A percentile compares a stretch with the other conserved stretches of the same genome.
Conservation (phyloP, 2,888 invertebrate species). For the Schrankia costaestrigalis region DNA sequence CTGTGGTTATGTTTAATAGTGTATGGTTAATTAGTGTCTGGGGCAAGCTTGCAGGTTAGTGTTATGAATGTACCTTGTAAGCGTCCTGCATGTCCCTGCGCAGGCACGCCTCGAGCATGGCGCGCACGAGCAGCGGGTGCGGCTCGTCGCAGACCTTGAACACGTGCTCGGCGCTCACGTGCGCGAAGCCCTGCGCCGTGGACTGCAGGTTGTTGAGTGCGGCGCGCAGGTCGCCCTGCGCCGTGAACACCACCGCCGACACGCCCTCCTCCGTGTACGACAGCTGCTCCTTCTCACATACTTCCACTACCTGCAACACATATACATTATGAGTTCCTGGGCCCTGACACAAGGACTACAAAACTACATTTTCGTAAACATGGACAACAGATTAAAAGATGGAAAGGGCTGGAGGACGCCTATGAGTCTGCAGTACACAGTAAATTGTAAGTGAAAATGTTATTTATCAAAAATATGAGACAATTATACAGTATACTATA, state of each 20-base stretch:
- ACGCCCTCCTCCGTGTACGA: constrained; percentile 95
- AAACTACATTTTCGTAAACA: no score
- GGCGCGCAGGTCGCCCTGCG: constrained; percentile 99
- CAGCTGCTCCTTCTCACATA: constrained; percentile 75
- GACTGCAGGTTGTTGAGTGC: constrained; percentile 97
- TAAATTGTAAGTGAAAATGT: no score
- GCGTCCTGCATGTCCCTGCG: constrained; percentile 91
- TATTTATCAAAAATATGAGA: no score
- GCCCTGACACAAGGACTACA: no score
- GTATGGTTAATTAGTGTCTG: neutral
- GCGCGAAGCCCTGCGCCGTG: constrained; percentile 92
- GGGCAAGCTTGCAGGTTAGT: neutral
- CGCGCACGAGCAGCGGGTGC: constrained; percentile 94
- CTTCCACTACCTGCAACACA: constrained; percentile 59
- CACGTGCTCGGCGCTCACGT: constrained; percentile 95
- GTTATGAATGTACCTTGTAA: constrained; percentile 78
- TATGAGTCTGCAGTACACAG: no score
- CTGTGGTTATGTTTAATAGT: neutral
- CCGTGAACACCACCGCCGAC: constrained; percentile 97
- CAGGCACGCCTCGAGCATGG: constrained; percentile 93
- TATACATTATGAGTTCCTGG: neutral
- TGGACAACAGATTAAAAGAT: no score
- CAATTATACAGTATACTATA: no score
- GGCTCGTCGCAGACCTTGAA: constrained; percentile 99
- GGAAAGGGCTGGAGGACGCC: no score